These are phyloP conservation scores for Athalia cordata DNA, from an alignment of 2,888 invertebrate species.

Conservation along the genomic window DNA sequence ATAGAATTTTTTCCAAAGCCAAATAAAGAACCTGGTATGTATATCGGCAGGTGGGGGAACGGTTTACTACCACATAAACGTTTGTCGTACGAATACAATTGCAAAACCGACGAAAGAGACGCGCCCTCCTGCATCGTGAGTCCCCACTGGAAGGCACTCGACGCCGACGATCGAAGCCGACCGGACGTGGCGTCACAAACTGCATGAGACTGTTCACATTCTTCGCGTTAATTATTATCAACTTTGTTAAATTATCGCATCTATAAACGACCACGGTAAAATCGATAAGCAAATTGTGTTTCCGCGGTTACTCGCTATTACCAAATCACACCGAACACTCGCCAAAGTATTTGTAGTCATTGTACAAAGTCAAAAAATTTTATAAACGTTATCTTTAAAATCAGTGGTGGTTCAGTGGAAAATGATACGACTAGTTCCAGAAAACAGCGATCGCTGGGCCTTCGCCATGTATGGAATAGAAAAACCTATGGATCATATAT, in stretches of 20 bases:
- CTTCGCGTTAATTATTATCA: neutral
- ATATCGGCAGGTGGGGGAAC: conserved; percentile 48
- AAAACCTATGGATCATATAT: conserved; percentile 62
- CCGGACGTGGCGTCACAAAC: conserved; percentile 4
- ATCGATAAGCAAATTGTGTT: no score
- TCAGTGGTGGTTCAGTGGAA: conserved; percentile 26
- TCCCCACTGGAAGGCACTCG: neutral
- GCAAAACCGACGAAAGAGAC: conserved; percentile 9
- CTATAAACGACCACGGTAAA: no score
- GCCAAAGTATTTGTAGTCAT: neutral
- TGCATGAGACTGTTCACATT: neutral
- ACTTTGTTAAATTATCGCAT: neutral
- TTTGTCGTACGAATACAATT: neutral
- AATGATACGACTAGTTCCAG: conserved; percentile 57
- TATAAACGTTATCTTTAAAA: neutral
- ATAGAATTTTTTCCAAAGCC: conserved; percentile 53
- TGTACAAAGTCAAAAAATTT: neutral
- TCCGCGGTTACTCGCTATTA: no score
- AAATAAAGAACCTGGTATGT: conserved; percentile 51
- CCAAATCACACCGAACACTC: neutral
- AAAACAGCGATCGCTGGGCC: conserved; percentile 64
- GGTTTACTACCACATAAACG: neutral
- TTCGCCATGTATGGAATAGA: conserved; percentile 64
- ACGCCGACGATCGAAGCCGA: conserved; percentile 4
- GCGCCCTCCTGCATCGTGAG: neutral